These are phyloP conservation scores for Mythimna albipuncta DNA, from an alignment of 2,888 invertebrate genomes.

Conservation along the genomic window DNA sequence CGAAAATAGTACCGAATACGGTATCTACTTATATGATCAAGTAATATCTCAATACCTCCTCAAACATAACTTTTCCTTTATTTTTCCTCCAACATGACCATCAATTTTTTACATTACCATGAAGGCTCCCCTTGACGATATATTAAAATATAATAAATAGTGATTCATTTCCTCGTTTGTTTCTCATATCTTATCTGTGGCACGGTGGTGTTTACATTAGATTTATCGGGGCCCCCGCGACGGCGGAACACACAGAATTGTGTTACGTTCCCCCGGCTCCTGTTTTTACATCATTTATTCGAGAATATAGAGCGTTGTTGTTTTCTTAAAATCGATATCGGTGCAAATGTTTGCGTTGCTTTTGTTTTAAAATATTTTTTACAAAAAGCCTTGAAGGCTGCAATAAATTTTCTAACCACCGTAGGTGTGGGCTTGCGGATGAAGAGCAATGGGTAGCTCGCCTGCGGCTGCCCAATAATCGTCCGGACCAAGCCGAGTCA, in stretches of 20 bases:
- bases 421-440: too few relatives aligned
- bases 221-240: conserved; percentile 76
- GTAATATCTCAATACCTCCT: neutral
- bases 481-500: too few relatives aligned
- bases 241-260: conserved; percentile 77
- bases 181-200: conserved; percentile 59
- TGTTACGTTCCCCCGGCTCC: conserved; percentile 75
- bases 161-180: conserved; percentile 63
- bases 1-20: neutral
- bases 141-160: conserved; percentile 66
- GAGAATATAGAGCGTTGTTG: conserved; percentile 71
- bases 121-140: conserved; percentile 28
- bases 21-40: neutral
- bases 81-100: neutral
- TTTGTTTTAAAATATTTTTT: conserved; percentile 12
- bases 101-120: conserved; percentile 12
- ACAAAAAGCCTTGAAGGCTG: too few relatives aligned
- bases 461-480: too few relatives aligned
- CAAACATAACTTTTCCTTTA: neutral
- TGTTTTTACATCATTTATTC: conserved; percentile 80
- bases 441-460: too few relatives aligned
- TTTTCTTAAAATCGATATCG: conserved; percentile 69
- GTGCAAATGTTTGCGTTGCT: conserved; percentile 45
- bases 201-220: conserved; percentile 79
- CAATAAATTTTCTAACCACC: too few relatives aligned